Base-by-base conservation (phyloP, 2,888 invertebrate genomes). In the Esperia sulphurella region DNA sequence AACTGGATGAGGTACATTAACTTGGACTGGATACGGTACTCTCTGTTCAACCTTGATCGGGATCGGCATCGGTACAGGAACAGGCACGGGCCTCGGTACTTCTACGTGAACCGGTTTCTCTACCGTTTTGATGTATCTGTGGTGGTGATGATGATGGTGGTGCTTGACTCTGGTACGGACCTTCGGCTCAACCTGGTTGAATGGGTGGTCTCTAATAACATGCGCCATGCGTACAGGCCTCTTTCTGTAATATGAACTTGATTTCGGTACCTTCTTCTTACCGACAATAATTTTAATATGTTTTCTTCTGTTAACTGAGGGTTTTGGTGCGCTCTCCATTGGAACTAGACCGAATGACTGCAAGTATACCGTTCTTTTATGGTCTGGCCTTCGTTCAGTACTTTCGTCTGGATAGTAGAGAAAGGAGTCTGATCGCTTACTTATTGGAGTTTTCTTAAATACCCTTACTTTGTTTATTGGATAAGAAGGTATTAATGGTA, bases 91-190 rank as follows among this genome's bases (percentile, higher is more conserved):
- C 52, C 91, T 91, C 42, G 91, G 91, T 13, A 92, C 87, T 55
- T 92, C 83, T 50, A 92, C 91, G 59, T 83, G 78, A 30, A 88
- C 68, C 45, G 90, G 91, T 68, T 92, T 92, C 39, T 92, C 87
- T 14, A 92, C 83, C 33, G 92, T 92, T 71, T 92, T 91, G 5
- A 92, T 75, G 63, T 92, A 92, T 74, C 91, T 91, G 65, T 92
- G 93, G 63, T 92, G 92, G 67, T 92, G 92, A 61, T 92, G 92
- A 58, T 92, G 92, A 62, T 92, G 93, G 62, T 92, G 93, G 61
- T 92, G 92, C 67, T 92, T 90, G 59, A 90, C 75, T 73, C 83
- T 89, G 49, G 87, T 86, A 57, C 79, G 59, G 52, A 77, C 67
- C 50, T 66, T 74, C 35, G 78, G 68, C 43, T 74, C 66, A 59